phyloP scores from a whole-genome alignment of 2,888 invertebrate species.

The Tenthredo livida region DNA sequence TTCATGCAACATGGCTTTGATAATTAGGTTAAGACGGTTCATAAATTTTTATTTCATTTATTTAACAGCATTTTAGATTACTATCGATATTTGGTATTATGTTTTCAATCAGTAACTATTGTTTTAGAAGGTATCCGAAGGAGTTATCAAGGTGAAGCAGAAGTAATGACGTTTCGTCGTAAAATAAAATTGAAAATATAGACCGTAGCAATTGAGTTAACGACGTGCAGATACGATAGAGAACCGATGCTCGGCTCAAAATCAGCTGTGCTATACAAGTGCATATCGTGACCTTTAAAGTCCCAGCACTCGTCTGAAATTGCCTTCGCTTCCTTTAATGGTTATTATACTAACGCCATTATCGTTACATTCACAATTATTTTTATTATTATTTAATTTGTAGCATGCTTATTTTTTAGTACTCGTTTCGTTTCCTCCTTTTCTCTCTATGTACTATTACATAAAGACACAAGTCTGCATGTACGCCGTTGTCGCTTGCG shows the following conservation, averaged over 20 bases:
- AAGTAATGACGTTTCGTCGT: conserved; percentile 56
- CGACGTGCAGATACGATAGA: conserved; percentile 24
- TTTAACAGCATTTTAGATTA: conserved; percentile 7
- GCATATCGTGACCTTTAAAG: neutral
- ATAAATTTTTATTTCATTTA: conserved; percentile 28
- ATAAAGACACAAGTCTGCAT: neutral
- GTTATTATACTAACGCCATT: neutral
- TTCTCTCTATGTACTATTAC: neutral
- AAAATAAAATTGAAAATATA: conserved; percentile 56
- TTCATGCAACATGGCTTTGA: neutral
- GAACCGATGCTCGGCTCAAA: neutral
- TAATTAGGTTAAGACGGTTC: conserved; percentile 22
- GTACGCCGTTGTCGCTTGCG: neutral
- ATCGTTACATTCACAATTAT: neutral
- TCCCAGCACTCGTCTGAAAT: neutral
- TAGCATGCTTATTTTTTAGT: neutral
- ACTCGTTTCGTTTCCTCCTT: neutral
- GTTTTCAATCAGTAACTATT: conserved; percentile 36
- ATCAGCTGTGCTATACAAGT: neutral
- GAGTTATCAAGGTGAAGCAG: conserved; percentile 53
- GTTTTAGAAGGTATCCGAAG: neutral
- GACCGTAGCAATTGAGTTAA: conserved; percentile 39
- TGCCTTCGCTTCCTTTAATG: neutral
- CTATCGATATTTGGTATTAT: neutral
- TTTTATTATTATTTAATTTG: neutral